phyloP scores from a whole-genome alignment of 2,113 vertebrate genomes.

The Charina bottae region DNA sequence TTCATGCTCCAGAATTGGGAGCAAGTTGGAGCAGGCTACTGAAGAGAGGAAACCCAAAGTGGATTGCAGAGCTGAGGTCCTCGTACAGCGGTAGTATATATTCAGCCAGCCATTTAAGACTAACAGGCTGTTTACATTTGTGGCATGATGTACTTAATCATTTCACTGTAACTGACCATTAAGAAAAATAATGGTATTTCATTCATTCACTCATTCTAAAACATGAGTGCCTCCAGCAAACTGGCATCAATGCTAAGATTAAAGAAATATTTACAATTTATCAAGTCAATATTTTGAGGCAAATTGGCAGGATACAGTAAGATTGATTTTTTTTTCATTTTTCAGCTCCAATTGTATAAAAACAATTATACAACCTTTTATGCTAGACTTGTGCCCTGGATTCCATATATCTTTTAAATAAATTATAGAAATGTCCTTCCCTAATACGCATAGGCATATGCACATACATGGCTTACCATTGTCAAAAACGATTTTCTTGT shows the following conservation, averaged over 20 bases:
- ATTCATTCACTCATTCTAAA: no score
- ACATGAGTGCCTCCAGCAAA: neutral
- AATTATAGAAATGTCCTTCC: neutral
- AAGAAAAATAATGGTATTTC: neutral
- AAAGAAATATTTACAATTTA: neutral
- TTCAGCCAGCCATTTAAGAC: neutral
- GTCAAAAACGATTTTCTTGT: neutral
- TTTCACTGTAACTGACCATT: neutral
- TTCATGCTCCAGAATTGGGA: no score
- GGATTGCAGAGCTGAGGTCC: no score
- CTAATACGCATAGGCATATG: neutral
- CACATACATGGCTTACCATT: neutral
- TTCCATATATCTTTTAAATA: neutral
- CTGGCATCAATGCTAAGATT: neutral
- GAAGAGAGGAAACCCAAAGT: no score
- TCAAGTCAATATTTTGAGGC: neutral
- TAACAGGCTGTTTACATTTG: neutral
- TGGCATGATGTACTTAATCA: neutral
- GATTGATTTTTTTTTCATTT: neutral
- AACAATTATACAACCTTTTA: neutral
- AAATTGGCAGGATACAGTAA: neutral
- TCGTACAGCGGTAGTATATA: neutral
- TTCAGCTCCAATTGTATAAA: neutral
- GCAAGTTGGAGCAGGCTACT: no score
- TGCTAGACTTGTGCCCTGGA: neutral